Percentiles rank a stretch among this genome's conserved stretches.
These are phyloP conservation scores for Calycopis cecrops DNA, from an alignment of 1,140 invertebrate genomes.

Conservation along the genomic window DNA sequence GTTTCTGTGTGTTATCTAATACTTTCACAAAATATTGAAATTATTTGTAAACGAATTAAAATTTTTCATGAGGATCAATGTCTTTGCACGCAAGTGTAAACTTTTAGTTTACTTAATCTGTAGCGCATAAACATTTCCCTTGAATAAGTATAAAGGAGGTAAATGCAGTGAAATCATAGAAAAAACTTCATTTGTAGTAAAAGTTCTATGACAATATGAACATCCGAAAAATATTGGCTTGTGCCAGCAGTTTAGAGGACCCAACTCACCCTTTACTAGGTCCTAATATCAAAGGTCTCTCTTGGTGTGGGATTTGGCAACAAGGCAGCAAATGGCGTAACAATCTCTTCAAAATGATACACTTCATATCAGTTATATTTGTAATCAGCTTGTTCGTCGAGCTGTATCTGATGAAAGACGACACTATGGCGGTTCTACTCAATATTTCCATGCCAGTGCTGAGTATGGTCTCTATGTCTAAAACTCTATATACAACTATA, in stretches of 20 bases:
- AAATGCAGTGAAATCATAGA: neutral
- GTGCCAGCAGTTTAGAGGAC: too few species aligned
- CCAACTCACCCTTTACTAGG: too few species aligned
- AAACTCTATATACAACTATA: constrained; percentile 33
- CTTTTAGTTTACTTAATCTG: neutral
- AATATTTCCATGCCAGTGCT: constrained; percentile 42
- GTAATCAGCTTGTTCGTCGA: constrained; percentile 40
- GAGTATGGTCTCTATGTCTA: constrained; percentile 34
- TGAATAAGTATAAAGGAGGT: neutral
- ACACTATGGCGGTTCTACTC: constrained; percentile 39
- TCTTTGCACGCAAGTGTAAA: too few species aligned
- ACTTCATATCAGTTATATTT: constrained; percentile 38
- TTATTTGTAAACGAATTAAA: too few species aligned
- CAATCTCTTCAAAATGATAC: constrained; percentile 30
- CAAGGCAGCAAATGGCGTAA: constrained; percentile 33
- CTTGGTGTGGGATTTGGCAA: too few species aligned
- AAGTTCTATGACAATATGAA: too few species aligned
- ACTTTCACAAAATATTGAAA: too few species aligned
- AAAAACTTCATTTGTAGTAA: too few species aligned
- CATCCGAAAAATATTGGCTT: too few species aligned
- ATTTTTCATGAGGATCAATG: too few species aligned
- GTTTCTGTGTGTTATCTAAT: too few species aligned
- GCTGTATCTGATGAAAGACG: constrained; percentile 35
- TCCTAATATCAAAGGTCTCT: too few species aligned
- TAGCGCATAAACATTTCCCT: neutral